Base-by-base conservation (phyloP, 2,797 vertebrate genomes). In the Anniella stebbinsi region DNA sequence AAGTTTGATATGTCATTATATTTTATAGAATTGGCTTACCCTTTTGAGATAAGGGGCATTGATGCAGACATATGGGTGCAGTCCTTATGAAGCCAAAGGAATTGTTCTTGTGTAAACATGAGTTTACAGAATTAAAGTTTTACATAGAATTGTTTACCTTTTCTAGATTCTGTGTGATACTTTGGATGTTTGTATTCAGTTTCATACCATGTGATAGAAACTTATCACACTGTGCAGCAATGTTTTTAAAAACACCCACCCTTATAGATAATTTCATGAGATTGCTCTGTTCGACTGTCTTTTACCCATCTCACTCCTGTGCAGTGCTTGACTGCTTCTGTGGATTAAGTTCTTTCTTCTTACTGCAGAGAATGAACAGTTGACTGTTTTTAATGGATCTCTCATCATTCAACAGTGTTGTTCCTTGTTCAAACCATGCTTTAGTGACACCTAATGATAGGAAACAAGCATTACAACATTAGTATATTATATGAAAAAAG, bases 121-220 rank as follows among this genome's bases (percentile, higher is more conserved):
- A 69, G 10, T 48, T 78, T 48, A 87, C 57, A 87, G 33, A 78
- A 86, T 78, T 28, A 48, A 78, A 87, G 21, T 67, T 73, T 28
- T 12, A 38, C 18, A 60, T 0, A 38, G 8, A 60, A 60, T 38
- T 72, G 48, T 57, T 75, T 38, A 38, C 11, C 30, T 7, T 63
- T 15, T 38, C 38, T 84, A 33, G 36, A 10, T 84, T n/a, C 17
- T 69, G 10, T 83, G 18, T 45, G 28, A 6, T 45, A 48, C 1
- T 84, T 54, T 75, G 48, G 12, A 57, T 54, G 13, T 86, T 60
- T 86, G 23, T 51, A 60, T 63, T 41, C 25, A 21, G 57, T 41
- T 63, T 9, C 25, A 33, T 57, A 17, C 23, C 17, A 18, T 21
- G 15, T 9, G 6, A 41, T 63, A 60, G 48, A 73, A 36, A 57